Evolutionary conservation across 1,140 invertebrate genomes (phyloP), one percentile per base, ranked within the genome.

Genomic region (Camponotus vicinus): DNA sequence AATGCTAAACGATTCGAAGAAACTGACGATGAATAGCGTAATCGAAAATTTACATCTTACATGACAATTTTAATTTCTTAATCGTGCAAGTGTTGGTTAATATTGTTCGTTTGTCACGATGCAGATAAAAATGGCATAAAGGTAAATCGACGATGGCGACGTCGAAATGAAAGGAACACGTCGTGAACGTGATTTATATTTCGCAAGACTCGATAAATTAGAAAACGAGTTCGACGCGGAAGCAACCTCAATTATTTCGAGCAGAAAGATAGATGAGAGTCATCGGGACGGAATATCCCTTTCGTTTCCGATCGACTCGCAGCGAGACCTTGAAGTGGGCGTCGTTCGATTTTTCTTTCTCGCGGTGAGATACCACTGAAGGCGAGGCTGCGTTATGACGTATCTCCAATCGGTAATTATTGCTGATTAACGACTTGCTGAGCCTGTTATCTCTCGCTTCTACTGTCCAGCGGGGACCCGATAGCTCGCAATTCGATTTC

Each of bases 401-500:
- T 92, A 93, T 93, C 92, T 92, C 71, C 86, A 86, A 93, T 93
- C 93, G 91, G 92, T 92, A 93, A 93, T 93, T 93, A 93, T 93
- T 89, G 88, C 91, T 93, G 93, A 94, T 94, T 94, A 94, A 94
- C 92, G 92, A 93, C 89, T 89, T 70, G 85, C 86, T 79, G 85
- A 75, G 42, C 76, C 86, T 88, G 90, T 92, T 93, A 92, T 92
- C 86, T 92, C 70, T 92, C 70, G 40, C 45, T 66, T 27, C 73
- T 87, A 88, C 90, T 80, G 90, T 85, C 32, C 70, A 77, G 55
- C 86, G 70, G 69, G 67, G 64, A 59, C 78, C 83, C 79, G 88
- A 92, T 93, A 91, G 87, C 78, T 79, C 67, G 45, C 66, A 67
- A 90, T 90, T 76, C 73, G 80, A 85, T 85, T 89, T 85, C 79